These are phyloP conservation scores for Rhodophaea formosa DNA, from an alignment of 2,888 invertebrate species.

Conservation along the genomic window DNA sequence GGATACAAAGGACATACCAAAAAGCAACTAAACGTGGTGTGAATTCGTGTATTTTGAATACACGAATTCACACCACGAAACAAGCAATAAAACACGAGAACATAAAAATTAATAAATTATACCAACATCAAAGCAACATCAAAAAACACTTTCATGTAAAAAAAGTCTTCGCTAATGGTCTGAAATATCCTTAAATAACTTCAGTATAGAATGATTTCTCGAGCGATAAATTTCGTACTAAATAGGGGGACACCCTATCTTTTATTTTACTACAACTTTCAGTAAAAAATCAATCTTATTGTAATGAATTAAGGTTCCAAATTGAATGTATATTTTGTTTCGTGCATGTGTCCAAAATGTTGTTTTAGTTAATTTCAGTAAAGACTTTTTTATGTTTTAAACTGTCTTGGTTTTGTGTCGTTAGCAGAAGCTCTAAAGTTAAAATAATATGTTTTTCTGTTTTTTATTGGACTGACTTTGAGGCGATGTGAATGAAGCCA, in stretches of 20 bases:
- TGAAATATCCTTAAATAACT: constrained; percentile 27
- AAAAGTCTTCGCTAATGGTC: constrained; percentile 25
- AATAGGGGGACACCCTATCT: constrained; percentile 18
- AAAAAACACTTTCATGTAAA: constrained; percentile 20
- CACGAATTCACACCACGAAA: background rate
- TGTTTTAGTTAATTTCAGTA: constrained; percentile 17
- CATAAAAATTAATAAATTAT: constrained; percentile 15
- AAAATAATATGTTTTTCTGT: constrained; percentile 2
- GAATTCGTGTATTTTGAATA: background rate
- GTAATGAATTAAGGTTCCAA: background rate
- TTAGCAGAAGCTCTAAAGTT: constrained; percentile 2
- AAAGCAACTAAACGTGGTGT: no score
- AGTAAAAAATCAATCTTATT: background rate
- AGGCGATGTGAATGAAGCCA: background rate
- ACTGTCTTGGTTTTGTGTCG: constrained; percentile 2
- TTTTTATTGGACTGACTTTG: constrained; percentile 6
- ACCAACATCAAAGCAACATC: constrained; percentile 16
- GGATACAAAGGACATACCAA: background rate
- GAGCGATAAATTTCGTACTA: constrained; percentile 28
- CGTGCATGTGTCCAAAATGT: background rate
- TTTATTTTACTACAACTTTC: background rate
- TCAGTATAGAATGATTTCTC: constrained; percentile 24
- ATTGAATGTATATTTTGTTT: background rate
- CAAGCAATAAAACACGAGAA: background rate
- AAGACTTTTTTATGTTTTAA: constrained; percentile 9